Evolutionary conservation across 2,888 invertebrate species (phyloP).

Genomic region (Odontothrips loti): DNA sequence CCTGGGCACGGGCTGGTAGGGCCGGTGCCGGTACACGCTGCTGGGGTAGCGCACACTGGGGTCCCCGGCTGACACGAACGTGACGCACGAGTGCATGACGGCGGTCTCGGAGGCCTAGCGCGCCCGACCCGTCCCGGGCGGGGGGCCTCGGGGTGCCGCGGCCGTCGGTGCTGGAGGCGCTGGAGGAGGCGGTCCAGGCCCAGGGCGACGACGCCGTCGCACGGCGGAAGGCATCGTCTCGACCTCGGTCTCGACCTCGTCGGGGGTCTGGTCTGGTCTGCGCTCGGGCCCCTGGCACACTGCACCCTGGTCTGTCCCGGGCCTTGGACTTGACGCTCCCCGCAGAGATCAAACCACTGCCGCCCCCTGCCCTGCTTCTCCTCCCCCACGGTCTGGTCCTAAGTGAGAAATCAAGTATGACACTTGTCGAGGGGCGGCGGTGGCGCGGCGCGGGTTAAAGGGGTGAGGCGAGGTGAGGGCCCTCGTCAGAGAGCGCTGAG

Average conservation of each 20-base stretch:
- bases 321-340: too few species aligned
- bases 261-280: too few species aligned
- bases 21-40: not conserved
- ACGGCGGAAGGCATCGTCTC: not conserved
- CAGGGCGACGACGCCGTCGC: not conserved
- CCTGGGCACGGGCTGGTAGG: slow-evolving; percentile 17
- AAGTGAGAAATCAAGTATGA: not conserved
- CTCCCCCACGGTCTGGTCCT: not conserved
- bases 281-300: too few species aligned
- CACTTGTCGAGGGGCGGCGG: not conserved
- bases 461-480: not conserved
- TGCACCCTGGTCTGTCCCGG: too few species aligned
- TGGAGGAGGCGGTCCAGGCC: not conserved
- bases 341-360: too few species aligned
- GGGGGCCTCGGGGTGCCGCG: not conserved
- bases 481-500: too few species aligned
- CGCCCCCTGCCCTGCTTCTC: too few species aligned
- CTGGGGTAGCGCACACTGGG: not conserved
- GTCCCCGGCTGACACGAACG: slow-evolving; percentile 4
- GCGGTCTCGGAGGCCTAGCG: not conserved
- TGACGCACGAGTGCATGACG: slow-evolving; percentile 16
- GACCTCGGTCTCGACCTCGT: slow-evolving; percentile 6
- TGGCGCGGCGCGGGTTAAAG: not conserved
- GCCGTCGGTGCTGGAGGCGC: not conserved
- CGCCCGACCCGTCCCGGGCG: too few species aligned